Conservation (phyloP, 2,113 vertebrate species). For the Pangasianodon gigas region DNA sequence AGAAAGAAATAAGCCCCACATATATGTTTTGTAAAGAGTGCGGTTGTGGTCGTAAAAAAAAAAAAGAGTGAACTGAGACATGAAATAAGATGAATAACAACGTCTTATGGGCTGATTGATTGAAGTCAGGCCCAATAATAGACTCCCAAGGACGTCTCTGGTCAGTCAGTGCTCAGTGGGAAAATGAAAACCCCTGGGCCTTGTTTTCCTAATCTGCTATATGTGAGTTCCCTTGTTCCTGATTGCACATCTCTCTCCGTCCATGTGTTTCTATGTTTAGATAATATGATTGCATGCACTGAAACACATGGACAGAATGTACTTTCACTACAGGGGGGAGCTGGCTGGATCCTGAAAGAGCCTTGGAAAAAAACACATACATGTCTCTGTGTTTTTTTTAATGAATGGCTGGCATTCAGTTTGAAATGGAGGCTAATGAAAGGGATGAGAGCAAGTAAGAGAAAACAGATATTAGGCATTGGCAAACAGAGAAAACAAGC, state of each 20-base stretch:
- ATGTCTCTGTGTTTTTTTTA: no score
- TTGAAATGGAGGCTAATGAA: background rate
- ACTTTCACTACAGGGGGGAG: background rate
- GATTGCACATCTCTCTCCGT: background rate
- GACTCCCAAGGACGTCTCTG: background rate
- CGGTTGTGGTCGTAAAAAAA: background rate
- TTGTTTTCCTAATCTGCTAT: background rate
- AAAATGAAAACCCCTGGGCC: background rate
- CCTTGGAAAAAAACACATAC: background rate
- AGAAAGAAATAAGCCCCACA: background rate
- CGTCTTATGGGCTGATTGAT: background rate
- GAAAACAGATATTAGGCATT: background rate
- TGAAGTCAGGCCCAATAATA: background rate
- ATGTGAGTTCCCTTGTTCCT: background rate
- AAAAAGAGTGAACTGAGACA: background rate
- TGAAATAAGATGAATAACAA: background rate
- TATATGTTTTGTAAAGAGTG: background rate
- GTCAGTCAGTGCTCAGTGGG: background rate
- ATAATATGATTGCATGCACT: constrained; percentile 1
- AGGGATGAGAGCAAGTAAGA: background rate
- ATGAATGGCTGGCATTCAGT: background rate
- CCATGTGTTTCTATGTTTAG: background rate
- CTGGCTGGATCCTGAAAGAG: background rate
- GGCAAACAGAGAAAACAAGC: background rate
- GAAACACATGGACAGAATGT: constrained; percentile 2